Conservation (phyloP, 2,113 vertebrate species). For the Ornithorhynchus anatinus region DNA sequence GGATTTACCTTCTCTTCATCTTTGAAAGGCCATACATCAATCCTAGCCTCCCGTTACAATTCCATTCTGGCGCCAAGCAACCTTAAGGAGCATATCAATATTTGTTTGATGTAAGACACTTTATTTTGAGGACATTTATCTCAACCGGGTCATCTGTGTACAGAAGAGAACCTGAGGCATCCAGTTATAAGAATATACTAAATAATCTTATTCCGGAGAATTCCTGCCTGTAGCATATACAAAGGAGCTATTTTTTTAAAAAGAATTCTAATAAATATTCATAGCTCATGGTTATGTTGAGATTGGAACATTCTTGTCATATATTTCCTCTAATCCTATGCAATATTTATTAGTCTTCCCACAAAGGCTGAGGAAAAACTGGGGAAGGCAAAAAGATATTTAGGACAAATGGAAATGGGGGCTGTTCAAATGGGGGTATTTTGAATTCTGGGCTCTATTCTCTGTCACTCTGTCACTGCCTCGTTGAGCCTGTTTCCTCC, state of each 20-base stretch:
- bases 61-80: conserved; percentile 53
- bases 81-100: conserved; percentile 66
- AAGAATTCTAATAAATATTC: conserved; percentile 29
- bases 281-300: not conserved
- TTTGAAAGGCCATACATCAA: conserved; percentile 47
- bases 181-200: conserved; percentile 27
- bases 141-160: conserved; percentile 43
- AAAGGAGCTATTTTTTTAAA: conserved; percentile 14
- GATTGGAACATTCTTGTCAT: conserved; percentile 13
- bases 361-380: not conserved
- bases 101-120: conserved; percentile 65
- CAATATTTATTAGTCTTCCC: conserved; percentile 11
- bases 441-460: too few relatives aligned
- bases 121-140: conserved; percentile 60
- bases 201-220: conserved; percentile 42
- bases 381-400: not conserved
- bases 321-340: conserved; percentile 11
- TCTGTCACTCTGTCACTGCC: too few relatives aligned
- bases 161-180: conserved; percentile 48
- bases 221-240: conserved; percentile 30
- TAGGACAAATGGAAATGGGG: too few relatives aligned
- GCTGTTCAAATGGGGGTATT: too few relatives aligned
- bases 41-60: conserved; percentile 60
- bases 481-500: too few relatives aligned
- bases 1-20: conserved; percentile 56